A percentile compares a stretch with the other conserved stretches of the same genome.
phyloP scores from a whole-genome alignment of 2,113 vertebrate genomes.

The Myrmecobius fasciatus region DNA sequence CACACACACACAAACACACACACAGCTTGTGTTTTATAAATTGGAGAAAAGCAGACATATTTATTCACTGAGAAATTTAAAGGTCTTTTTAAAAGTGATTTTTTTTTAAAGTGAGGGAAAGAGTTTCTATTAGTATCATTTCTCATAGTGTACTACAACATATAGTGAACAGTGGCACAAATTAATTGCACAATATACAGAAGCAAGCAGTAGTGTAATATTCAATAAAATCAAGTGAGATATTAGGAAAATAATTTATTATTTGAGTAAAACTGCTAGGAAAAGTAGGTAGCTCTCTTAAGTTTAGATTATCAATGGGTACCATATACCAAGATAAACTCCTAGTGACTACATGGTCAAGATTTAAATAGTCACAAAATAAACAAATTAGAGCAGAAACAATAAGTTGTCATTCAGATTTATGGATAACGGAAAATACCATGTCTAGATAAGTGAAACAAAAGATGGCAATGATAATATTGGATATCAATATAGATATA shows the following conservation, averaged over 20 bases:
- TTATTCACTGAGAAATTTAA: background rate
- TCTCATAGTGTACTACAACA: too few species aligned
- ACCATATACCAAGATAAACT: background rate
- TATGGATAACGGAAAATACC: background rate
- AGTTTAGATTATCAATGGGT: background rate
- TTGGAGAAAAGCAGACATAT: background rate
- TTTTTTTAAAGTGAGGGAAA: background rate
- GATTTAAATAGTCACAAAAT: background rate
- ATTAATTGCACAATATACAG: background rate
- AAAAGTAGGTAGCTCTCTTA: background rate
- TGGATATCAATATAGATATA: background rate
- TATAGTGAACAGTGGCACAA: too few species aligned
- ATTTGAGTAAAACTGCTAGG: background rate
- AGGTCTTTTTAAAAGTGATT: background rate
- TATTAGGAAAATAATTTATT: background rate
- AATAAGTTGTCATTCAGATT: background rate
- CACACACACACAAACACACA: background rate
- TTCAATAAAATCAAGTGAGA: background rate
- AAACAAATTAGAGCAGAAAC: background rate
- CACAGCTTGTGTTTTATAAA: background rate
- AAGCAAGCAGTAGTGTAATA: background rate
- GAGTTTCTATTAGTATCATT: too few species aligned
- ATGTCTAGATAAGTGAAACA: background rate
- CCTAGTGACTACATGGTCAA: background rate
- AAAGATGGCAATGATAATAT: background rate